Evolutionary conservation across 2,113 vertebrate genomes (phyloP).

Genomic region (Nycticorax nycticorax): DNA sequence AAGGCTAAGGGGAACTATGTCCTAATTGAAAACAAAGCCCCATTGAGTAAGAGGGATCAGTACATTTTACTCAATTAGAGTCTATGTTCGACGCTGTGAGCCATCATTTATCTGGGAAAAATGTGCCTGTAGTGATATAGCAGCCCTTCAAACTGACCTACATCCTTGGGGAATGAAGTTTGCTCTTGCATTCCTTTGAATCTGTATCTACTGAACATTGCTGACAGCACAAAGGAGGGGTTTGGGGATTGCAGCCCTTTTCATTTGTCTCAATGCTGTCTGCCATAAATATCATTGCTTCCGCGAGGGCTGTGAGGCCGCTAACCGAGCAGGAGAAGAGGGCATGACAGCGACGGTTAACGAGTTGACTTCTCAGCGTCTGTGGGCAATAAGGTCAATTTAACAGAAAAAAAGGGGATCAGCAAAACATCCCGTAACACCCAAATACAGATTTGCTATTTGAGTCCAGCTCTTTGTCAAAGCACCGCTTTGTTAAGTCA

Average conservation of each 20-base stretch:
- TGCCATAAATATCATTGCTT: background rate
- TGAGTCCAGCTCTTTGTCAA: background rate
- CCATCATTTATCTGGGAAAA: background rate
- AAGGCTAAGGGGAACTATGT: background rate
- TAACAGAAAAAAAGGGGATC: background rate
- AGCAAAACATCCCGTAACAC: background rate
- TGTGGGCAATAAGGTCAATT: background rate
- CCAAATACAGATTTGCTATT: constrained; percentile 1
- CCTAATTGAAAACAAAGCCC: constrained; percentile 33
- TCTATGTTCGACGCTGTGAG: background rate
- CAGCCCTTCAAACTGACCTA: background rate
- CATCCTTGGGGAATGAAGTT: background rate
- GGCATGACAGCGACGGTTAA: background rate
- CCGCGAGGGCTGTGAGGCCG: background rate
- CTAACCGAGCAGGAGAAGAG: background rate
- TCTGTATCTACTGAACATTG: background rate
- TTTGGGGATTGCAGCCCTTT: background rate
- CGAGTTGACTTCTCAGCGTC: background rate
- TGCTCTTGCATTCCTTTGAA: background rate
- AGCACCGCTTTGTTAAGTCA: background rate
- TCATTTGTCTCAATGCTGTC: background rate
- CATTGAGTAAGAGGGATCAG: background rate
- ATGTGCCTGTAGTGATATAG: background rate
- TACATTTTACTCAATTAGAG: constrained; percentile 1
- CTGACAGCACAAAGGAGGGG: background rate